A percentile compares a stretch with the other conserved stretches of the same genome.
These are phyloP conservation scores for Motacilla alba DNA, from an alignment of 2,113 vertebrate species.

Conservation along the genomic window DNA sequence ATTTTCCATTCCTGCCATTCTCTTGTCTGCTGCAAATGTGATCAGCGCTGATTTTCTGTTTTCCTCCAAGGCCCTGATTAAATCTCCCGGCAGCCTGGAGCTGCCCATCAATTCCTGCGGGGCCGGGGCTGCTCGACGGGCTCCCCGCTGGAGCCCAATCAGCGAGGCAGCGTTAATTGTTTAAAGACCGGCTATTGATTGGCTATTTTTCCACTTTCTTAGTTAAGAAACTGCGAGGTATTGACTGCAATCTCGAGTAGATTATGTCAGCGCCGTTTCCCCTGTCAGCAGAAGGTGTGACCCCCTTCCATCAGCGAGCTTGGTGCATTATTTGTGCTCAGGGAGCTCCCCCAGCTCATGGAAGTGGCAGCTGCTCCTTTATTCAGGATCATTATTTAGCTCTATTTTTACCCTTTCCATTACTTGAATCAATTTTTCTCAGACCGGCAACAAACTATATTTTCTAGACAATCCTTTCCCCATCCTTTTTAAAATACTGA, in stretches of 20 bases:
- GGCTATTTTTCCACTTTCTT: neutral
- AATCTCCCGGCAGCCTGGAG: neutral
- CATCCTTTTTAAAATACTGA: neutral
- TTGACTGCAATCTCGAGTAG: neutral
- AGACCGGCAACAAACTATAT: neutral
- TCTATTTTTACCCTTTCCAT: neutral
- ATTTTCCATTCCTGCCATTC: neutral
- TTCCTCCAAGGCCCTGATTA: neutral
- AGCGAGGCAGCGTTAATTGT: neutral
- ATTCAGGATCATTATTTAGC: neutral
- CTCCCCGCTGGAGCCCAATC: neutral
- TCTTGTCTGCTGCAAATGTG: neutral
- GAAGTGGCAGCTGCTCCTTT: neutral
- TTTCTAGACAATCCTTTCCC: neutral
- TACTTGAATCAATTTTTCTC: neutral
- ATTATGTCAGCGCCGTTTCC: rapidly evolving
- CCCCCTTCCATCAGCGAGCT: neutral
- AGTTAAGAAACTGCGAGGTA: neutral
- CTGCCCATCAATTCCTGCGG: neutral
- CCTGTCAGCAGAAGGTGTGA: neutral
- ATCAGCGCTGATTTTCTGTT: neutral
- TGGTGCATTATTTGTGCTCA: rapidly evolving
- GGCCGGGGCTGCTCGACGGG: neutral
- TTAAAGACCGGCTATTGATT: neutral
- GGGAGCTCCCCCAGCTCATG: neutral